A percentile compares a stretch with the other conserved stretches of the same genome.
phyloP scores from a whole-genome alignment of 2,888 invertebrate genomes.

The Chrysomela aeneicollis region DNA sequence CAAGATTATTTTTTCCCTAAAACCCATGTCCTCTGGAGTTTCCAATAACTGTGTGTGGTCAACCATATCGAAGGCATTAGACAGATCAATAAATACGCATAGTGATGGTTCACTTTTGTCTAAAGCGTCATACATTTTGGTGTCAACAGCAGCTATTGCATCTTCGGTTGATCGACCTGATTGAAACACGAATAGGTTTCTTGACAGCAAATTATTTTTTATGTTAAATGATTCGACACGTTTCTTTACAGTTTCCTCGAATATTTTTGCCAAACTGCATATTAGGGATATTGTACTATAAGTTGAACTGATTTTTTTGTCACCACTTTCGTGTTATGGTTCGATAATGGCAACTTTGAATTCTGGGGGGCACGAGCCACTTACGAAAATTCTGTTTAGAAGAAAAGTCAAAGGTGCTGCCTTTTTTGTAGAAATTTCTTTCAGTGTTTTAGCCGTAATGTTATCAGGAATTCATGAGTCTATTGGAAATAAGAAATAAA shows the following conservation, averaged over 20 bases:
- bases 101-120: not conserved
- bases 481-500: no score
- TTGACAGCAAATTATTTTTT: not conserved
- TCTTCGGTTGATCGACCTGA: conserved; percentile 1
- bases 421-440: not conserved
- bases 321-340: no score
- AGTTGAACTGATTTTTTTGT: not conserved
- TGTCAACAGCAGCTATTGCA: not conserved
- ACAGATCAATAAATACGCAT: not conserved
- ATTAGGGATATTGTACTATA: not conserved
- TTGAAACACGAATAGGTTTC: not conserved
- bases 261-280: not conserved
- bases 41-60: not conserved
- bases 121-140: not conserved
- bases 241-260: not conserved
- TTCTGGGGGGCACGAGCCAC: not conserved
- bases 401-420: not conserved
- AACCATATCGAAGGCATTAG: not conserved
- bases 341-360: not conserved
- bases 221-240: not conserved
- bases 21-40: not conserved
- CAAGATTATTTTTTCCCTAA: not conserved
- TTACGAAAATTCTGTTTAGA: not conserved
- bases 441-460: not conserved
- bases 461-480: not conserved